Evolutionary conservation across 2,888 invertebrate genomes (phyloP).

Genomic region (Hoplodrina ambigua): DNA sequence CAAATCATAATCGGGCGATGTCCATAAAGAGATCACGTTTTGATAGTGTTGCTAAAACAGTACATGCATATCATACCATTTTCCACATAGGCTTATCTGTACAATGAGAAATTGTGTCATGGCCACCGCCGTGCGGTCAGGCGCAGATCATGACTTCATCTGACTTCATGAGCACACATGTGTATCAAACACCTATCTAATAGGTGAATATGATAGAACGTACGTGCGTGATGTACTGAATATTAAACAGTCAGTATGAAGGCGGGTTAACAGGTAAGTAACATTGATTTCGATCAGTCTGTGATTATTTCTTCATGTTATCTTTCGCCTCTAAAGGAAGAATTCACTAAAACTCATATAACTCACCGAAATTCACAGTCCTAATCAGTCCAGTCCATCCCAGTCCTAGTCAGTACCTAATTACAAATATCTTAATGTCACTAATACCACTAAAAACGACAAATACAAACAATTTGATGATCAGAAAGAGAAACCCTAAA

Average conservation of each 20-base stretch:
- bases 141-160: slow-evolving; percentile 26
- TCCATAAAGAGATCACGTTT: slow-evolving; percentile 1
- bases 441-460: slow-evolving; percentile 5
- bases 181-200: slow-evolving; percentile 9
- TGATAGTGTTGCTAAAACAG: slow-evolving; percentile 7
- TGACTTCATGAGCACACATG: slow-evolving; percentile 13
- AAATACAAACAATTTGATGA: slow-evolving; percentile 15
- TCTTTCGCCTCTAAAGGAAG: not conserved
- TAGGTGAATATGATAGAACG: slow-evolving; percentile 5
- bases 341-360: slow-evolving; percentile 10
- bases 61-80: slow-evolving; percentile 14
- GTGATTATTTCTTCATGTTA: not conserved
- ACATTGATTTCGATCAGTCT: slow-evolving; percentile 26
- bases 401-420: too few relatives aligned
- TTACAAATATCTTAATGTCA: slow-evolving; percentile 18
- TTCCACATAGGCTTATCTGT: slow-evolving; percentile 31
- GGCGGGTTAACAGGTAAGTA: slow-evolving; percentile 31
- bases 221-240: slow-evolving; percentile 16
- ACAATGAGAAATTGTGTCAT: slow-evolving; percentile 39
- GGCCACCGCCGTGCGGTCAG: slow-evolving; percentile 23
- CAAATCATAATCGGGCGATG: not conserved
- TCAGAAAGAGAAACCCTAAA: slow-evolving; percentile 2
- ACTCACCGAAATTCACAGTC: too few relatives aligned
- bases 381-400: too few relatives aligned
- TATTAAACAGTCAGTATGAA: slow-evolving; percentile 19